Evolutionary conservation across 2,888 invertebrate genomes (phyloP), one percentile per base, ranked within the genome.

Genomic region (Scaptomyza tumidula): DNA sequence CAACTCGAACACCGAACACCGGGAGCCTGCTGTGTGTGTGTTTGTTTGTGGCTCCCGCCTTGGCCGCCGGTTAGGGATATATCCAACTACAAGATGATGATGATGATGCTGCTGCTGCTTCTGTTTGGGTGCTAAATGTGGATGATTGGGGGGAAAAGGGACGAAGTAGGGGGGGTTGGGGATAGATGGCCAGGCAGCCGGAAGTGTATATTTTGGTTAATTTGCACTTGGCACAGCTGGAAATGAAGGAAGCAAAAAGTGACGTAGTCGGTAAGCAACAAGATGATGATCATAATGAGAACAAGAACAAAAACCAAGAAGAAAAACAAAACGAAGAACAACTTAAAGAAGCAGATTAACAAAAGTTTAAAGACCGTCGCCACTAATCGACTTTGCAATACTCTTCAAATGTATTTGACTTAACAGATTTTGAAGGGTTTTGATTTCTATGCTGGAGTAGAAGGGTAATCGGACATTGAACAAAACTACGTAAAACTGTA

Each of bases 141-240:
- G 41, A 39, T 48, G 43, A 48, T 35, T 61, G 48, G 55, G 52
- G 19, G 39, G 3, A 24, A 5, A 24, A 5, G 46, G 31, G 33
- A 33, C 6, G 35, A 10, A 6, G 4, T n/a, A 35, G 72, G 46
- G 53, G 24, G 72, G 46, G 53, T 19, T 19, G 19, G 35, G 57
- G 41, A 57, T 52, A 68, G 65, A 44, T 49, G 63, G 39, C 14
- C 67, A 59, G 52, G 44, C 68, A 70, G 83, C 80, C 82, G 84
- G 87, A 85, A 85, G 74, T 85, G 85, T 85, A 76, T 85, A 81
- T 85, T 85, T 85, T 82, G 82, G 84, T 82, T 87, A 87, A 85
- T 85, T 85, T 87, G 87, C 87, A 80, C 82, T 73, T 73, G 52
- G 83, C 78, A 85, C 85, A 85, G 85, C 86, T 87, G 85, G 85